A percentile compares a stretch with the other conserved stretches of the same genome.
phyloP scores from a whole-genome alignment of 1,140 invertebrate species.

The Phthorimaea operculella region DNA sequence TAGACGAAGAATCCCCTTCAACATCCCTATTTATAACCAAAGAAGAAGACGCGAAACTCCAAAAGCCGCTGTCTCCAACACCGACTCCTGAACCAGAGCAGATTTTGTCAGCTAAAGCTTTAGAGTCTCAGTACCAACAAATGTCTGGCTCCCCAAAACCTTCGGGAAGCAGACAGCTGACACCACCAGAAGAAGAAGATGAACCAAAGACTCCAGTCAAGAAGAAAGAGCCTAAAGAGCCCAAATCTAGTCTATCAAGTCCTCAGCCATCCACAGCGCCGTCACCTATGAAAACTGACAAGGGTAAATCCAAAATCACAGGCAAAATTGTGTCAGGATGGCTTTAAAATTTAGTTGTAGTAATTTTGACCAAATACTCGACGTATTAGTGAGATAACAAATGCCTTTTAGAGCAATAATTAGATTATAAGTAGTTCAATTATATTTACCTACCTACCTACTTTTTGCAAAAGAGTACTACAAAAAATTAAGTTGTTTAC shows the following conservation, averaged over 20 bases:
- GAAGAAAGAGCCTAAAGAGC: slow-evolving; percentile 8
- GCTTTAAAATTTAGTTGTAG: slow-evolving; percentile 57
- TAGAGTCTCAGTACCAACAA: slow-evolving; percentile 36
- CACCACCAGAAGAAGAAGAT: slow-evolving; percentile 5
- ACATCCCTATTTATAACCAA: slow-evolving; percentile 49
- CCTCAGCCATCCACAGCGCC: slow-evolving; percentile 27
- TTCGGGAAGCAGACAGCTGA: not conserved
- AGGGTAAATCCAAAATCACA: slow-evolving; percentile 75
- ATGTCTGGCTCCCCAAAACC: not conserved
- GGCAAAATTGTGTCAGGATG: slow-evolving; percentile 75
- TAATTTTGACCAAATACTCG: slow-evolving; percentile 10
- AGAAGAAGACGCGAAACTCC: slow-evolving; percentile 45
- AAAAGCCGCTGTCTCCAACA: slow-evolving; percentile 48
- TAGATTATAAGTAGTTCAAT: not conserved
- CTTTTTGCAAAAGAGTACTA: too few species aligned
- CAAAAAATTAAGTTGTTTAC: too few species aligned
- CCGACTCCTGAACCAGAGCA: slow-evolving; percentile 37
- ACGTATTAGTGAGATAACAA: slow-evolving; percentile 41
- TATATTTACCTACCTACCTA: too few species aligned
- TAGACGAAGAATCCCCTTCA: slow-evolving; percentile 42
- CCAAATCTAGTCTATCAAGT: slow-evolving; percentile 18
- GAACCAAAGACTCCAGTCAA: slow-evolving; percentile 12
- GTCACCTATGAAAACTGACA: slow-evolving; percentile 58
- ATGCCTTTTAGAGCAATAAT: slow-evolving; percentile 34
- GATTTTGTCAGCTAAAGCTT: slow-evolving; percentile 40